A percentile compares a stretch with the other conserved stretches of the same genome.
Evolutionary conservation across 2,797 vertebrate species (phyloP).

Genomic region (Cygnus olor): DNA sequence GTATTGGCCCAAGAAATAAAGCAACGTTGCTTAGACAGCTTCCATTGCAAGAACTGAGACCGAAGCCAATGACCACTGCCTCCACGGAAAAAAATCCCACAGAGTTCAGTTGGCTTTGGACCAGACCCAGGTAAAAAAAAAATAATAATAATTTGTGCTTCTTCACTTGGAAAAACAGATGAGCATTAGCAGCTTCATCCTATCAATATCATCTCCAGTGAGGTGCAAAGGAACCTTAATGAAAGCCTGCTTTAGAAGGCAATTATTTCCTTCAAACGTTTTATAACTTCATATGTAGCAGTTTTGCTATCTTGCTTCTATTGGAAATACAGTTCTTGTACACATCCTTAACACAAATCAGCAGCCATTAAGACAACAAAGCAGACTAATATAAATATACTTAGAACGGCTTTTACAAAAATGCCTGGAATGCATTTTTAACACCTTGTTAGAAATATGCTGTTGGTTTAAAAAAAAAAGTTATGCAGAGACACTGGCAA

Average conservation of each 20-base stretch:
- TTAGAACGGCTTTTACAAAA: constrained; percentile 16
- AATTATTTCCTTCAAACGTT: not conserved
- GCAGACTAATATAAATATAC: not conserved
- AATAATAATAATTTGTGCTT: not conserved
- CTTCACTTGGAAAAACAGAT: not conserved
- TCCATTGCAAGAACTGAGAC: not conserved
- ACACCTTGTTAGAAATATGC: constrained; percentile 21
- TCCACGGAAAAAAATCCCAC: not conserved
- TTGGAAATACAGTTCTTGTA: constrained; percentile 5
- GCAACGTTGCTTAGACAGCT: not conserved
- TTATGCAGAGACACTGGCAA: not conserved
- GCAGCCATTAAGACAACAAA: constrained; percentile 39
- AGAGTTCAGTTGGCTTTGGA: not conserved
- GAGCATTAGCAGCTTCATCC: constrained; percentile 3
- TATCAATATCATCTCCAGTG: not conserved
- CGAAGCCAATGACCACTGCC: not conserved
- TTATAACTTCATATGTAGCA: not conserved
- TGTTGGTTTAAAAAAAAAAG: not conserved
- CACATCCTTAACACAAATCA: not conserved
- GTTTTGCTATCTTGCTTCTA: not conserved
- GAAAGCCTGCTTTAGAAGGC: not conserved
- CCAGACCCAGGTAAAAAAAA: not conserved
- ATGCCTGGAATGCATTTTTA: constrained; percentile 13
- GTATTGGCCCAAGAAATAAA: not conserved
- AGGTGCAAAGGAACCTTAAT: constrained; percentile 19